Percentiles rank a stretch among this genome's conserved stretches.
Evolutionary conservation across 1,140 invertebrate species (phyloP).

Genomic region (Vollenhovia emeryi): DNA sequence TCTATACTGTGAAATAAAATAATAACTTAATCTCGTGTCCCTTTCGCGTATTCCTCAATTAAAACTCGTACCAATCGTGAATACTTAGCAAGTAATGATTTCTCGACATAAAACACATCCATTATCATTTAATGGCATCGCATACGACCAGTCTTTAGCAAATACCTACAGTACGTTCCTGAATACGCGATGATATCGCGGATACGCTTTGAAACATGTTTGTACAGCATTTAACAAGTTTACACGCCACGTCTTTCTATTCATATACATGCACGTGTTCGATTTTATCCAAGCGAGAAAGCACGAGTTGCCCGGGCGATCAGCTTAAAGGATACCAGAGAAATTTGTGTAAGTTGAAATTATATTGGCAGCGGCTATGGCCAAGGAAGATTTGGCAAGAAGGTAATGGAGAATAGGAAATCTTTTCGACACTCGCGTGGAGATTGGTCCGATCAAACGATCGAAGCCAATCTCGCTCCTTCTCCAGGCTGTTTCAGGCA

Average conservation of each 20-base stretch:
- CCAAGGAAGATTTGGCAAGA: background rate
- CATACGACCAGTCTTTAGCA: background rate
- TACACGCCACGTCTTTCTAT: background rate
- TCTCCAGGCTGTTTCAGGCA: background rate
- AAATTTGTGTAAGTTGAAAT: conserved; percentile 58
- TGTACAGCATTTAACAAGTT: background rate
- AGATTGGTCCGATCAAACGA: conserved; percentile 62
- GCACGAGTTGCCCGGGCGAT: background rate
- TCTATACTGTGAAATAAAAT: conserved; percentile 2
- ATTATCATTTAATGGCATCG: background rate
- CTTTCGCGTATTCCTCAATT: background rate
- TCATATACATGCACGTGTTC: background rate
- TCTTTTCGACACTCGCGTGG: conserved; percentile 37
- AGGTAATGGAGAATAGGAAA: conserved; percentile 49
- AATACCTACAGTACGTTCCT: background rate
- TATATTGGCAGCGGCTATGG: conserved; percentile 50
- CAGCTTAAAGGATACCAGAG: conserved; percentile 20
- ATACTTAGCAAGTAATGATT: background rate
- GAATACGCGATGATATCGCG: background rate
- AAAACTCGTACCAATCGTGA: background rate
- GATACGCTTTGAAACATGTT: background rate
- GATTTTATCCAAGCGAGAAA: conserved; percentile 26
- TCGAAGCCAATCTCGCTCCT: conserved; percentile 54
- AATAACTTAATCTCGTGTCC: background rate
- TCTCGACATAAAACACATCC: background rate